A percentile compares a stretch with the other conserved stretches of the same genome.
These are phyloP conservation scores for Sparidentex hasta DNA, from an alignment of 2,797 vertebrate genomes.

Conservation along the genomic window DNA sequence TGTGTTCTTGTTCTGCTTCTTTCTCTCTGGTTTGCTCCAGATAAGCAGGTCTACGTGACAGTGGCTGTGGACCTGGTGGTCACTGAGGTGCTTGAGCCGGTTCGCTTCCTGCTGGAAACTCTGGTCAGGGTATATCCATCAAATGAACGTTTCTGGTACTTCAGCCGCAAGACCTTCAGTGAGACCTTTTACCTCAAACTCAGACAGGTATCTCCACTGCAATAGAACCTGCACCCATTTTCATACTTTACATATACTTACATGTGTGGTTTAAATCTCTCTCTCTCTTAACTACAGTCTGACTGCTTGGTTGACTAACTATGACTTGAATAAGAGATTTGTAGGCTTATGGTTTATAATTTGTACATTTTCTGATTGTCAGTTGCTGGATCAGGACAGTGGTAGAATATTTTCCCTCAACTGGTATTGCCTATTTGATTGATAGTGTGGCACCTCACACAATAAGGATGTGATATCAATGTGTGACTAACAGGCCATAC, in stretches of 20 bases:
- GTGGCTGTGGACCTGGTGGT: conserved; percentile 98
- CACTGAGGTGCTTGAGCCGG: conserved; percentile 95
- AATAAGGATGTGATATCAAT: neutral
- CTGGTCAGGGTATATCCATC: conserved; percentile 94
- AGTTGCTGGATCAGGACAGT: neutral
- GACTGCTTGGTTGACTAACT: neutral
- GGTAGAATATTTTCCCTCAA: neutral
- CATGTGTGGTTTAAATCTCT: neutral
- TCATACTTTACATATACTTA: neutral
- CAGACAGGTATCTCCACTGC: conserved; percentile 82
- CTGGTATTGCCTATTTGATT: neutral
- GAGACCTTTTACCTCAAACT: conserved; percentile 97
- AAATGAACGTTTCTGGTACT: conserved; percentile 99
- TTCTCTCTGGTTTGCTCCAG: conserved; percentile 76
- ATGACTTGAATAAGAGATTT: neutral
- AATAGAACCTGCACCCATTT: neutral
- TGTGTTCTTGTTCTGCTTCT: neutral
- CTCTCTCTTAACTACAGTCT: neutral
- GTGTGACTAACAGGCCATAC: neutral
- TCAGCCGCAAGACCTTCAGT: conserved; percentile 96
- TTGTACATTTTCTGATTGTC: neutral
- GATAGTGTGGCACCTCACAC: neutral
- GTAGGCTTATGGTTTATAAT: neutral
- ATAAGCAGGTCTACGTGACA: conserved; percentile 95
- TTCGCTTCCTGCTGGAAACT: conserved; percentile 94